phyloP scores from a whole-genome alignment of 2,888 invertebrate genomes.

The Sminthurinus aureus region DNA sequence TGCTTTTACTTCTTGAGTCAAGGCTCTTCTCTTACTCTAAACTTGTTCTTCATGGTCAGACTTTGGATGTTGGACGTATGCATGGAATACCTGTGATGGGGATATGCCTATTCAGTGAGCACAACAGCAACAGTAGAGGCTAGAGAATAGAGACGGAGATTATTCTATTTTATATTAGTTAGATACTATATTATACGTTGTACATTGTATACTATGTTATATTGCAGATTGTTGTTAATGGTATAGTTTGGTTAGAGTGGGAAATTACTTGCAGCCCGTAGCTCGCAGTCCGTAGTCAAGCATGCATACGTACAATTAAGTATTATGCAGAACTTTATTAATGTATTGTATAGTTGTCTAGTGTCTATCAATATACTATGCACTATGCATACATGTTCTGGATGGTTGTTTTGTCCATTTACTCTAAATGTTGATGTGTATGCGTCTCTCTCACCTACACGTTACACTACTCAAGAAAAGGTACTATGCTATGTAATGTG shows the following conservation, averaged over 20 bases:
- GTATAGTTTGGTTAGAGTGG: neutral
- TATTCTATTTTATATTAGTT: neutral
- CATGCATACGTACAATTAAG: neutral
- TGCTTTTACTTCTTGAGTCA: conserved; percentile 7
- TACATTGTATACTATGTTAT: neutral
- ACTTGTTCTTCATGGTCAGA: conserved; percentile 37
- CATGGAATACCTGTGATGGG: neutral
- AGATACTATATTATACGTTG: too few species aligned
- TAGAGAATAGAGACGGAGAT: neutral
- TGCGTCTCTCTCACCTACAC: too few species aligned
- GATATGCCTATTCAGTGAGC: neutral
- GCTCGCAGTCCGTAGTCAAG: too few species aligned
- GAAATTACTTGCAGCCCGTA: neutral
- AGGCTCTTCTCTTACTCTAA: conserved; percentile 29
- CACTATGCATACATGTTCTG: neutral
- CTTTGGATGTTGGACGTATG: neutral
- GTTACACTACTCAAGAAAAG: too few species aligned
- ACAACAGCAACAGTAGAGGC: neutral
- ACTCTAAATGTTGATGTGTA: too few species aligned
- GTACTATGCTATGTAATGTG: too few species aligned
- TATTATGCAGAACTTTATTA: neutral
- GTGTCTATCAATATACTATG: neutral
- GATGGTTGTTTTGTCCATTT: too few species aligned
- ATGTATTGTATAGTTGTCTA: neutral
- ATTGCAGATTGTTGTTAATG: conserved; percentile 34